Evolutionary conservation across 2,113 vertebrate species (phyloP).

Genomic region (Myanophis thanlyinensis): DNA sequence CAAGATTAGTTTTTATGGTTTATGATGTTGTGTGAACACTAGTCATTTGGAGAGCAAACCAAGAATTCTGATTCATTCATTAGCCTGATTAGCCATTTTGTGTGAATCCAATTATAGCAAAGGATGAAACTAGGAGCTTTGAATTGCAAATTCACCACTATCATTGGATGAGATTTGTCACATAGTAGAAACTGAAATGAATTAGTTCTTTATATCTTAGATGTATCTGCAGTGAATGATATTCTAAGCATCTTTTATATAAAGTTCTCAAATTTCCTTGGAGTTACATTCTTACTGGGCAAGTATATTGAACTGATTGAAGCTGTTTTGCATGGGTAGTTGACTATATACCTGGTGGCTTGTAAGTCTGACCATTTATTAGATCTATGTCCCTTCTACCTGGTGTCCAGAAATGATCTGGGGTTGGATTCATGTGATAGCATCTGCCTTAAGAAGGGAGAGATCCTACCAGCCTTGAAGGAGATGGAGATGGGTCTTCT

Average conservation of each 20-base stretch:
- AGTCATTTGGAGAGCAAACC: neutral
- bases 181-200: neutral
- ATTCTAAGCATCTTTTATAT: neutral
- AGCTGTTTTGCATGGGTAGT: neutral
- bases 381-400: neutral
- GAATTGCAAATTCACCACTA: neutral
- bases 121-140: neutral
- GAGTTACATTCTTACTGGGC: neutral
- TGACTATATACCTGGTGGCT: neutral
- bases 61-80: neutral
- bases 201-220: neutral
- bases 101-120: neutral
- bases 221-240: neutral
- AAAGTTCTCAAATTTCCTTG: neutral
- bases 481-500: neutral
- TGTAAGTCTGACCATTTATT: neutral
- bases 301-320: neutral
- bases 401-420: neutral
- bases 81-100: neutral
- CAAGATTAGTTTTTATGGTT: neutral
- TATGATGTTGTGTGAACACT: neutral
- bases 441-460: neutral
- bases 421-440: neutral
- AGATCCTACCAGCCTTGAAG: neutral
- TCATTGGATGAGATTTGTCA: neutral